Evolutionary conservation across 2,113 vertebrate genomes (phyloP).

Genomic region (Cacatua alba): DNA sequence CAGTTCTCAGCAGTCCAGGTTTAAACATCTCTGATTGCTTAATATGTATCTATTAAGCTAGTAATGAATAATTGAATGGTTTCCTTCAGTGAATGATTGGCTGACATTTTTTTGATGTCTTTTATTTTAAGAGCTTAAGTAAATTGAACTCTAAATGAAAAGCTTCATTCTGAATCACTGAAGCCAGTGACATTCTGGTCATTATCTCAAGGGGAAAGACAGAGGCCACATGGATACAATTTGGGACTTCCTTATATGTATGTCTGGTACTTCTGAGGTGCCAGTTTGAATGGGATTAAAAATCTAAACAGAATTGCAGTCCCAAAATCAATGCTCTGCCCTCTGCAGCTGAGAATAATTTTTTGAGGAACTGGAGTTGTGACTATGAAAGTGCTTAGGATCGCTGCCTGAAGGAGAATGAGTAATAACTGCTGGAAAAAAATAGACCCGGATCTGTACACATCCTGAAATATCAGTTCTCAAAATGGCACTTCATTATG

Average conservation of each 20-base stretch:
- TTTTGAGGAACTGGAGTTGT: not conserved
- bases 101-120: not conserved
- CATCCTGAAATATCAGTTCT: not conserved
- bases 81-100: not conserved
- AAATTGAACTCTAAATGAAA: not conserved
- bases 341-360: not conserved
- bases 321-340: not conserved
- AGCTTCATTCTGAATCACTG: not conserved
- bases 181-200: not conserved
- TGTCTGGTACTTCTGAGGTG: not conserved
- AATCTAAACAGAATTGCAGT: not conserved
- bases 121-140: conserved; percentile 4
- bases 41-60: not conserved
- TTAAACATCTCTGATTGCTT: conserved; percentile 23
- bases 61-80: not conserved
- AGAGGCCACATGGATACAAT: not conserved
- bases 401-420: not conserved
- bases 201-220: not conserved
- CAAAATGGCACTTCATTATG: not conserved
- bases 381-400: not conserved
- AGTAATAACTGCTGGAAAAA: not conserved
- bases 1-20: conserved; percentile 31
- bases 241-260: not conserved
- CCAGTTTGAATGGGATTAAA: not conserved
- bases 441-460: not conserved